phyloP scores from a whole-genome alignment of 2,888 invertebrate species.

The Drosophila subquinaria region DNA sequence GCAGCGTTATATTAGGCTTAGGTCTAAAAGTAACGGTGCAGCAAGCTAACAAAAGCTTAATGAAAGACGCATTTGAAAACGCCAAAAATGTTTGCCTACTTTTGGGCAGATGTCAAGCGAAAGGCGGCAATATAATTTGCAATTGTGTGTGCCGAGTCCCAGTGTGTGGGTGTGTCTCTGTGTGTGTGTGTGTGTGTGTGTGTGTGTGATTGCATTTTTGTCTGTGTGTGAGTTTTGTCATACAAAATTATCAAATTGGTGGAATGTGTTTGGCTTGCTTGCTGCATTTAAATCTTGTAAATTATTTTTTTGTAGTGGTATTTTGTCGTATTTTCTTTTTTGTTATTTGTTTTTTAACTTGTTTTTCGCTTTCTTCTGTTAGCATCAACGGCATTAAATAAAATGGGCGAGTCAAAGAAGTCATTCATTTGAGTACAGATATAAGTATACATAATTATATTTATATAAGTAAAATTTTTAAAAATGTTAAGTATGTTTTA shows the following conservation, averaged over 20 bases:
- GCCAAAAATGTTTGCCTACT: conserved; percentile 45
- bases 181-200: conserved; percentile 14
- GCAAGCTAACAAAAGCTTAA: conserved; percentile 48
- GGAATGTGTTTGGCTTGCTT: conserved; percentile 58
- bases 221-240: conserved; percentile 33
- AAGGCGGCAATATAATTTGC: conserved; percentile 25
- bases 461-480: conserved; percentile 51
- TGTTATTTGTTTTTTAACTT: conserved; percentile 44
- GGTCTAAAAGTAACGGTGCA: conserved; percentile 34
- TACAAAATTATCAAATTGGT: conserved; percentile 40
- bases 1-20: conserved; percentile 22
- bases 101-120: conserved; percentile 29
- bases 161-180: conserved; percentile 1
- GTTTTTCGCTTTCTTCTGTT: conserved; percentile 79
- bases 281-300: conserved; percentile 51
- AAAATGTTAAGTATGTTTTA: conserved; percentile 51
- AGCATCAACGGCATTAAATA: conserved; percentile 84
- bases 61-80: conserved; percentile 14
- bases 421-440: conserved; percentile 81
- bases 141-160: conserved; percentile 42
- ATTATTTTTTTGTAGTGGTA: conserved; percentile 37
- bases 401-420: conserved; percentile 86
- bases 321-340: conserved; percentile 48
- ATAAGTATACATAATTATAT: conserved; percentile 66
- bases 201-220: conserved; percentile 22